Conservation (phyloP, 2,797 vertebrate species). For the Adelosebastes latens region DNA sequence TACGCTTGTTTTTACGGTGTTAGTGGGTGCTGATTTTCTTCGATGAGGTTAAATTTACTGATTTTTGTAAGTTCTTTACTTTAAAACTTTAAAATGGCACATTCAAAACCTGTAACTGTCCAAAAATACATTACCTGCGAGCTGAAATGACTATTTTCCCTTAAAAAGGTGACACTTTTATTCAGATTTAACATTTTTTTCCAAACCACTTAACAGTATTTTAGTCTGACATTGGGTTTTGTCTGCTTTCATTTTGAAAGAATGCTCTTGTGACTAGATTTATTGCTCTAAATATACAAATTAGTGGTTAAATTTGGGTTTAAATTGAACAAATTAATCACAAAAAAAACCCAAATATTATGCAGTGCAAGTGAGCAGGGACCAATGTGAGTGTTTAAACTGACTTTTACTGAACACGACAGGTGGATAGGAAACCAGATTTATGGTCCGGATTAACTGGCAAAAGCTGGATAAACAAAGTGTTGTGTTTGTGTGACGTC, state of each 20-base stretch:
- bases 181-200: neutral
- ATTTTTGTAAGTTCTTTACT: neutral
- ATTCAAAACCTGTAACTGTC: neutral
- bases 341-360: neutral
- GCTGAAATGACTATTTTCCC: neutral
- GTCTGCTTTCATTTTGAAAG: neutral
- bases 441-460: neutral
- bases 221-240: neutral
- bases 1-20: neutral
- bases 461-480: neutral
- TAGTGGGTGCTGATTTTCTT: neutral
- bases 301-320: neutral
- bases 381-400: neutral
- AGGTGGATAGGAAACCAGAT: neutral
- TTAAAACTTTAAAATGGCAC: neutral
- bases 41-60: neutral
- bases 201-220: neutral
- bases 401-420: neutral
- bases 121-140: neutral
- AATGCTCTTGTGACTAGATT: neutral
- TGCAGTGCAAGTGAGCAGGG: no score
- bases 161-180: neutral
- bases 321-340: neutral
- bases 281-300: neutral
- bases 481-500: neutral